Base-by-base conservation (phyloP, 2,797 vertebrate genomes). In the Amniataba percoides region DNA sequence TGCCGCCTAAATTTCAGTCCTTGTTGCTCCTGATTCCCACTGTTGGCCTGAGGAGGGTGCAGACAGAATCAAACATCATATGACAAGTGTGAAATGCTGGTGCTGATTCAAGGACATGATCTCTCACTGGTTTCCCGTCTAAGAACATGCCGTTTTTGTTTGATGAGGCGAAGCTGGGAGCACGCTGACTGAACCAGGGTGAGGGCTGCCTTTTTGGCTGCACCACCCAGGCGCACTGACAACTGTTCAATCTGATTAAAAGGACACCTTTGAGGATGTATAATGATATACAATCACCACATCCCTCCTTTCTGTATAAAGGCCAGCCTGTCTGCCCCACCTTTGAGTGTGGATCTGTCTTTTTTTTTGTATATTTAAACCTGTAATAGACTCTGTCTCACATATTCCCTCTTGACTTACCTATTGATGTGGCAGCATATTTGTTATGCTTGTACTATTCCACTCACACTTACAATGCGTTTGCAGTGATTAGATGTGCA, bases 41-140 rank as follows among this genome's bases (percentile, higher is more conserved):
- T 27, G 25, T 27, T 53, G 52, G 23, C 52, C 25, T 9, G 23
- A 14, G 10, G 16, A n/a, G 12, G 19, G 31, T 39, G 18, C 14
- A 15, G 25, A 18, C 42, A 34, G 52, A 46, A 46, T 57, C 27
- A 23, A 42, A 53, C 48, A 39, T 1, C 40, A 7, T 64, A 46
- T 31, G 10, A 31, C 51, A 23, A 23, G n/a, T 8, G 46, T 23
- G 42, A 39, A n/a, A 49, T 0, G 4, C 45, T 7, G 4, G 46
- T 42, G 36, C 57, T 71, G 58, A 61, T 52, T 61, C 18, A 52
- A 72, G 58, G 25, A 42, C 58, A 13, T 36, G 58, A 52, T 43
- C 48, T 25, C 39, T 62, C 39, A 34, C 39, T 52, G 58, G 18
- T 36, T 31, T 71, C 23, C 34, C 7, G 34, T 19, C 27, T 10